Evolutionary conservation across 2,113 vertebrate species (phyloP).

Genomic region (Clinocottus analis): DNA sequence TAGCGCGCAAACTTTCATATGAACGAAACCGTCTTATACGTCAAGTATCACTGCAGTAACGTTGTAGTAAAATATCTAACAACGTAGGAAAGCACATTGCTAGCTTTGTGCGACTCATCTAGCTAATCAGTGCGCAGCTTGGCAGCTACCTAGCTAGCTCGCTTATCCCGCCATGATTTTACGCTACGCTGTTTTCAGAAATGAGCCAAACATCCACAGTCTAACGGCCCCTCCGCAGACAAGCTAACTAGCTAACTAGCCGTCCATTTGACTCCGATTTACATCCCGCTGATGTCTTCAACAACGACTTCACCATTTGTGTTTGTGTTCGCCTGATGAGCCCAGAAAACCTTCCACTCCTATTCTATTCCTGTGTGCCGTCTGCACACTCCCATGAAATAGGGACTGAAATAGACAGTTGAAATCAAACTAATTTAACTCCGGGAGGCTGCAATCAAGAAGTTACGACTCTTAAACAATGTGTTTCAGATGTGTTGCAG

Average conservation of each 20-base stretch:
- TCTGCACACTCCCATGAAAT: background rate
- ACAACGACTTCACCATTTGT: no score
- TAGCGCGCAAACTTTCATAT: no score
- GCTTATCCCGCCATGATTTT: no score
- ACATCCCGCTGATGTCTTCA: no score
- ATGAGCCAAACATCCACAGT: no score
- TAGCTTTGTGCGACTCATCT: no score
- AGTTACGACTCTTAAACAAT: background rate
- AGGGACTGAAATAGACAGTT: background rate
- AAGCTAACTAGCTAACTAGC: background rate
- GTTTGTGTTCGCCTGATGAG: background rate
- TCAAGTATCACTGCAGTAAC: no score
- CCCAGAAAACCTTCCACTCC: background rate
- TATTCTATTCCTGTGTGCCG: background rate
- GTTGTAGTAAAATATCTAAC: no score
- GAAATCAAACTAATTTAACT: background rate
- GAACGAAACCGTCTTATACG: no score
- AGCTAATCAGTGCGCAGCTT: background rate
- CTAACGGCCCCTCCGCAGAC: no score
- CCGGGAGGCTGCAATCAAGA: background rate
- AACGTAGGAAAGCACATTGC: background rate
- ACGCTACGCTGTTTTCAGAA: no score
- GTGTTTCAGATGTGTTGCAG: slow-evolving; percentile 1
- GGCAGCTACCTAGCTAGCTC: background rate
- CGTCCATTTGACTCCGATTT: no score